These are phyloP conservation scores for Microtus montanus DNA, from an alignment of 2,113 vertebrate species.

Conservation along the genomic window DNA sequence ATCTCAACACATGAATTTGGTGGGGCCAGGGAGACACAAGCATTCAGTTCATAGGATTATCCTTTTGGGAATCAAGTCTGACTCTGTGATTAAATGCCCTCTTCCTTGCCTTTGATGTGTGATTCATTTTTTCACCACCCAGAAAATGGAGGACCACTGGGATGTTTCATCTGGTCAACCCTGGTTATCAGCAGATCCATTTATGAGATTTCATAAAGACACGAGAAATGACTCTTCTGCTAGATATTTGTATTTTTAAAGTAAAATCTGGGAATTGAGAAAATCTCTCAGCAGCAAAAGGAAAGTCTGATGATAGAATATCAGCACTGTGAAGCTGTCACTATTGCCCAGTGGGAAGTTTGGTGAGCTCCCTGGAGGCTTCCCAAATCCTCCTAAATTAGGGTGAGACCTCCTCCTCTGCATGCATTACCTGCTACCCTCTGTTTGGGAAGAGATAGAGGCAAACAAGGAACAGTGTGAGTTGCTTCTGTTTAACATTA, in stretches of 20 bases:
- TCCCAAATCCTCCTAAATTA: not conserved
- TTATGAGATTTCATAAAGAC: slow-evolving; percentile 3
- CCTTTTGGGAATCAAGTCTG: not conserved
- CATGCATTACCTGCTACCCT: not conserved
- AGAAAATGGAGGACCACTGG: not conserved
- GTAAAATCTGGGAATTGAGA: slow-evolving; percentile 8
- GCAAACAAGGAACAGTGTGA: not conserved
- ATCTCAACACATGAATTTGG: not conserved
- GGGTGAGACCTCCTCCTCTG: not conserved
- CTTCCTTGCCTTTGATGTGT: not conserved
- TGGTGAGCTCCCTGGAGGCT: not conserved
- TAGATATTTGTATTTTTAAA: slow-evolving; percentile 35
- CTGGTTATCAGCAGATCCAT: not conserved
- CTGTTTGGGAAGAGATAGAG: not conserved
- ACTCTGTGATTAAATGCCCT: not conserved
- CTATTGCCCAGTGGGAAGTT: not conserved
- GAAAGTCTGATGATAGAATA: not conserved
- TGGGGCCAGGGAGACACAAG: not conserved
- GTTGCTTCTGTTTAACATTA: slow-evolving; percentile 41
- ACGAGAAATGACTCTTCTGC: not conserved
- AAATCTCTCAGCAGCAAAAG: not conserved
- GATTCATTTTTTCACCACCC: accelerated
- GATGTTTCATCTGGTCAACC: not conserved
- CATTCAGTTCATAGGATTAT: not conserved
- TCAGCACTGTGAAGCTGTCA: not conserved